Base-by-base conservation (phyloP, 2,113 vertebrate genomes). In the Irena cyanogastra region DNA sequence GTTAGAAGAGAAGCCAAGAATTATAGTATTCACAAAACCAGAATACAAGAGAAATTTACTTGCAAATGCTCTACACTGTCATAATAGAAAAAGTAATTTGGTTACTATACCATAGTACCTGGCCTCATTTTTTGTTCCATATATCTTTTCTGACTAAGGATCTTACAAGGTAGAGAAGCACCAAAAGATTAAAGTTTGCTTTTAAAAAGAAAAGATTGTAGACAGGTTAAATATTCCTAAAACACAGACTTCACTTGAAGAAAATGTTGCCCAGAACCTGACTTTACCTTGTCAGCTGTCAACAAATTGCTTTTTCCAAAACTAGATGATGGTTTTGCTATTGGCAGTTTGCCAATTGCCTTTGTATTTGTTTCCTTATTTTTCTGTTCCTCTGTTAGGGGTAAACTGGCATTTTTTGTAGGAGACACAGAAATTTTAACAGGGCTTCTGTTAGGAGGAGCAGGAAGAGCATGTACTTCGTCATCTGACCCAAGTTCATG, bases 271-370 rank as follows among this genome's bases (percentile, higher is more conserved):
- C 22, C 31, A 87, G 39, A 56, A 76, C 17, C 39, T 21, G 21
- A 70, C 74, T 90, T 96, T 96, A 98, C 98, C 98, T 98, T 98
- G 71, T 97, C 97, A 18, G 74, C 3, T 13, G 96, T 93, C 65
- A 94, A 80, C 9, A 35, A 89, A 85, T n/a, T 86, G 65, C 54
- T 96, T 85, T 92, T 98, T 70, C 80, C 91, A 91, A 84, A 64
- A 39, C 24, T 2, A 35, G 92, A 59, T 4, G 70, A 61, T 3
- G 65, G 45, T 35, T 96, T 96, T 30, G 94, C 66, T 6, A 44
- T 59, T 56, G 66, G 95, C 44, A 97, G 33, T n/a, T 71, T 95
- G 85, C 83, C 91, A 44, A 3, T 2, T 16, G 35, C 35, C 79
- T 87, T 97, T 7, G 4, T 95, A 50, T 35, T 94, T 66, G 49